Evolutionary conservation across 2,113 vertebrate species (phyloP).

Genomic region (Progne subis): DNA sequence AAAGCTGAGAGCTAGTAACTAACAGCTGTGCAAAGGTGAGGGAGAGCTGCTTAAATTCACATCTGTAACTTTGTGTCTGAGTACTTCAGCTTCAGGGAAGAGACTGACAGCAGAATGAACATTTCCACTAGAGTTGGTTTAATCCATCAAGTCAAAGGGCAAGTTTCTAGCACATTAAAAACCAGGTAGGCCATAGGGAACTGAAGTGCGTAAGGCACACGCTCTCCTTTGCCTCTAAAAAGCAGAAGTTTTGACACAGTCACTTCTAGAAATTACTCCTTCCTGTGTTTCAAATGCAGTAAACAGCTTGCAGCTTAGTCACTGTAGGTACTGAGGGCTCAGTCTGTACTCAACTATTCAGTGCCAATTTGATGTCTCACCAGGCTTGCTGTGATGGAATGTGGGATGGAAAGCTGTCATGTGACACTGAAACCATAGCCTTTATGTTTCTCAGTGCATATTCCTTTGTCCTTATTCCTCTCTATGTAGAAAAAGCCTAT

Average conservation of each 20-base stretch:
- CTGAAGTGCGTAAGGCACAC: not conserved
- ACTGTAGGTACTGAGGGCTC: not conserved
- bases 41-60: not conserved
- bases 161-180: not conserved
- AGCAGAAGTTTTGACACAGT: not conserved
- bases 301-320: not conserved
- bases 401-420: not conserved
- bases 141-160: not conserved
- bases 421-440: not conserved
- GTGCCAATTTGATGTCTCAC: not conserved
- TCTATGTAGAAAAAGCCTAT: not conserved
- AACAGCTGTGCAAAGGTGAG: not conserved
- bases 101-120: not conserved
- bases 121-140: not conserved
- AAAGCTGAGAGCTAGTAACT: not conserved
- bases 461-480: not conserved
- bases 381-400: not conserved
- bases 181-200: not conserved
- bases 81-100: not conserved
- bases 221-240: not conserved
- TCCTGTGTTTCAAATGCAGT: not conserved
- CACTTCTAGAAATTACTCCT: not conserved
- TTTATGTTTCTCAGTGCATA: not conserved
- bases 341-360: not conserved
- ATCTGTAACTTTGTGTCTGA: not conserved